A percentile compares a stretch with the other conserved stretches of the same genome.
Conservation (phyloP, 23 tunicate genomes). For the Corella eumyota region DNA sequence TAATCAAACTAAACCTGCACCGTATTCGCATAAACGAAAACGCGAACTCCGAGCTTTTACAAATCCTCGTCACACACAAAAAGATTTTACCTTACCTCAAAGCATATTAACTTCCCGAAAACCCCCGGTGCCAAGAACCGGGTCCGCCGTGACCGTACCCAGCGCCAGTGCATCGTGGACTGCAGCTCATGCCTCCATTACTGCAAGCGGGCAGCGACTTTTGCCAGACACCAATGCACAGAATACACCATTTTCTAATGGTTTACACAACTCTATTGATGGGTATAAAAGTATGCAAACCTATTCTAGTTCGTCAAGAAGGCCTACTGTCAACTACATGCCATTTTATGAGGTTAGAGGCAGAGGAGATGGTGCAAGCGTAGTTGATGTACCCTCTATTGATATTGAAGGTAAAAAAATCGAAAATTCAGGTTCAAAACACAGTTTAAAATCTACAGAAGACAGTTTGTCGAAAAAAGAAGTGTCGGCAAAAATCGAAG, state of each 20-base stretch:
- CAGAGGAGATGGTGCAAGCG: conserved; percentile 65
- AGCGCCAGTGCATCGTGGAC: conserved; percentile 34
- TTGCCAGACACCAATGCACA: conserved; percentile 22
- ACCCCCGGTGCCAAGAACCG: background rate
- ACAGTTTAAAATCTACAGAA: background rate
- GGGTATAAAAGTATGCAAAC: background rate
- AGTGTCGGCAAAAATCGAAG: background rate
- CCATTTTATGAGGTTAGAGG: conserved; percentile 64
- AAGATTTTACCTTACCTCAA: background rate
- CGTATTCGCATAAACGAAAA: conserved; percentile 6
- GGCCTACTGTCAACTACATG: conserved; percentile 43
- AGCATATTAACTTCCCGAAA: background rate
- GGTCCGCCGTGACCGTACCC: conserved; percentile 1
- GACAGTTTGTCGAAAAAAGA: too few relatives aligned
- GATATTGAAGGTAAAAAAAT: conserved; percentile 53
- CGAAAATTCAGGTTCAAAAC: too few relatives aligned
- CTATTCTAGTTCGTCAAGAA: background rate
- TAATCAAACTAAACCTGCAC: background rate
- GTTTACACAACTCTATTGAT: too few relatives aligned
- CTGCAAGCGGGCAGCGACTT: conserved; percentile 66
- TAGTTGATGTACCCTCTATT: conserved; percentile 33
- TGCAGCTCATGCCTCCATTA: conserved; percentile 43
- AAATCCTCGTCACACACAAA: conserved; percentile 6
- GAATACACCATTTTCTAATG: background rate
- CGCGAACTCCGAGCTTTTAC: conserved; percentile 30